Evolutionary conservation across 2,113 vertebrate species (phyloP), one percentile per base, ranked within the genome.

Genomic region (Arothron firmamentum): DNA sequence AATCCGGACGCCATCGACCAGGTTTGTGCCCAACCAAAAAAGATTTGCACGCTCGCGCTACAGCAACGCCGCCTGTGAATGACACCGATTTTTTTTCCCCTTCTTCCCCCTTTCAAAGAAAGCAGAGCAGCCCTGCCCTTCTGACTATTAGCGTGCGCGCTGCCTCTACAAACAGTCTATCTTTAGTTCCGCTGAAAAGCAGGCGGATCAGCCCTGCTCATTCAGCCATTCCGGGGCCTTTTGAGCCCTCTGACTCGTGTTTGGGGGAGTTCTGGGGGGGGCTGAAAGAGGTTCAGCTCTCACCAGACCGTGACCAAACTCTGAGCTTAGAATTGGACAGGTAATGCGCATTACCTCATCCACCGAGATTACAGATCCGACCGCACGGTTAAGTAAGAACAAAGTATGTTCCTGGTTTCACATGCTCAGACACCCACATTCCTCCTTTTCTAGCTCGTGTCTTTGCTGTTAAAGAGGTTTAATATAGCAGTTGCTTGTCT

Each of bases 1-100:
- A 99, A 99, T 75, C 97, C 96, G 43, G 96, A 98, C 71, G 97
- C 97, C 78, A 97, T 99, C 50, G 96, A 98, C 85, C 95, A 98
- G 93, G 97, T 99, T 87, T 23, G 89, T 68, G 59, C 52, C 52
- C 77, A 62, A 49, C 60, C 52, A 21, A 20, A 23, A 48, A 52
- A 61, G 23, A 17, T 75, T 56, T 46, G 25, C 16, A 9, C 45
- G 18, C 25, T 45, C 18, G 13, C 43, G 51, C 59, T 65, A 38
- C 42, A 48, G 14, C 56, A 25, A 42, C 70, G 21, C 28, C 2
- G 19, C 58, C 62, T 12, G 34, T 17, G 43, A 60, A 41, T 59
- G 66, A 67, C 17, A 3, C 55, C 41, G 11, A 2, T 34, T 56
- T 65, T 69, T 70, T 59, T 56, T 56, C 41, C 60, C 38, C n/a